Evolutionary conservation across 2,888 invertebrate genomes (phyloP), one percentile per base, ranked within the genome.

Genomic region (Amiota communis): DNA sequence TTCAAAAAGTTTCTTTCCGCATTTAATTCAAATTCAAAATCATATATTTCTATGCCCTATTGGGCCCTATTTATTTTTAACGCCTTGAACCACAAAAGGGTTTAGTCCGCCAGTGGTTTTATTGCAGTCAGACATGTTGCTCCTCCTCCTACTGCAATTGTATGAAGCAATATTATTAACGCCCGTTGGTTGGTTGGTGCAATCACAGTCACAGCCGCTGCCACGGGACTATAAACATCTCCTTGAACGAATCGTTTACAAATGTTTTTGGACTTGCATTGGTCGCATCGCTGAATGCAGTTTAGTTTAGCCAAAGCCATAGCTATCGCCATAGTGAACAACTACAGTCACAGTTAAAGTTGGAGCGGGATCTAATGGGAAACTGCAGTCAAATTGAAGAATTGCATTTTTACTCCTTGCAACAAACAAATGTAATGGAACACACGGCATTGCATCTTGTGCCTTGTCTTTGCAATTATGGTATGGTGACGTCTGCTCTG

Each of bases 121-220:
- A 3, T 59, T 59, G 59, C 13, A 36, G 46, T 36, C 13, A 63
- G n/a, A 36, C 36, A n/a, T 8, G 8, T 49, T 67, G 76, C 73
- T 78, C 76, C 71, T 82, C 84, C 85, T 80, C 78, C 83, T 76
- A 46, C 69, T 48, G 46, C 53, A 69, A 46, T 23, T 63, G 49
- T 49, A 53, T 65, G 75, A 75, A 72, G 73, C 72, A 76, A 77
- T 76, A 85, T 85, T 85, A 85, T 86, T 86, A 86, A 86, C 86
- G 85, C 86, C 83, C 86, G 85, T 79, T 86, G 86, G 85, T 74
- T 82, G 51, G 79, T 65, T 65, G 65, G 13, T 75, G 72, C 20
- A 36, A 36, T 36, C 8, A 36, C 8, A 36, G 36, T 36, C 36
- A 36, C 75, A 65, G 70, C 75, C 57, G 46, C 68, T 59, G 61